Percentiles rank a stretch among this genome's conserved stretches.
These are phyloP conservation scores for Morpho deidamia DNA, from an alignment of 2,888 invertebrate genomes.

Conservation along the genomic window DNA sequence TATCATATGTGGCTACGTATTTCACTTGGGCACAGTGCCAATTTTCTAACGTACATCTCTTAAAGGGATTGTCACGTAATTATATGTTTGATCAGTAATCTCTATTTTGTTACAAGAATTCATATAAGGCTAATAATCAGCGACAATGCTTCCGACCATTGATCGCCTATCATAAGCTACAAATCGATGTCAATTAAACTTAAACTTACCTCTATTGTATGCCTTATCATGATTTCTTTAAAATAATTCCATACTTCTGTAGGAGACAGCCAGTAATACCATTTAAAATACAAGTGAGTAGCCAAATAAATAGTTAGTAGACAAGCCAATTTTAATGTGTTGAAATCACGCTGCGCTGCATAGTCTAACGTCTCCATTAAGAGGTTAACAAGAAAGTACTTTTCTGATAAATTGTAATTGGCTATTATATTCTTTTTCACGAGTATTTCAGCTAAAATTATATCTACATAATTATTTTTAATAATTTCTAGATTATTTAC, in stretches of 20 bases:
- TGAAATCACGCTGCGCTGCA: constrained; percentile 52
- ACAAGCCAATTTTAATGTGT: constrained; percentile 45
- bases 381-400: constrained; percentile 43
- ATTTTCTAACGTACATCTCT: no score
- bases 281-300: constrained; percentile 55
- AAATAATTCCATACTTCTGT: constrained; percentile 53
- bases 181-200: neutral
- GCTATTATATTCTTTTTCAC: constrained; percentile 47
- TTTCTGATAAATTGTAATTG: constrained; percentile 49
- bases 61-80: no score
- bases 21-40: no score
- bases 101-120: no score
- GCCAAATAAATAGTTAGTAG: constrained; percentile 53
- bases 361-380: constrained; percentile 51
- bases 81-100: no score
- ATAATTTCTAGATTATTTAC: no score
- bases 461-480: no score
- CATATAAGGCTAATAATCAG: no score
- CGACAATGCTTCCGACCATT: no score
- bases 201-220: constrained; percentile 52
- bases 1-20: no score
- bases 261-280: constrained; percentile 58
- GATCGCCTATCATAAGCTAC: no score
- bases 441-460: constrained; percentile 39
- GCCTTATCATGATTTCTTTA: constrained; percentile 57